Evolutionary conservation across 2,113 vertebrate species (phyloP).

Genomic region (Strix aluco): DNA sequence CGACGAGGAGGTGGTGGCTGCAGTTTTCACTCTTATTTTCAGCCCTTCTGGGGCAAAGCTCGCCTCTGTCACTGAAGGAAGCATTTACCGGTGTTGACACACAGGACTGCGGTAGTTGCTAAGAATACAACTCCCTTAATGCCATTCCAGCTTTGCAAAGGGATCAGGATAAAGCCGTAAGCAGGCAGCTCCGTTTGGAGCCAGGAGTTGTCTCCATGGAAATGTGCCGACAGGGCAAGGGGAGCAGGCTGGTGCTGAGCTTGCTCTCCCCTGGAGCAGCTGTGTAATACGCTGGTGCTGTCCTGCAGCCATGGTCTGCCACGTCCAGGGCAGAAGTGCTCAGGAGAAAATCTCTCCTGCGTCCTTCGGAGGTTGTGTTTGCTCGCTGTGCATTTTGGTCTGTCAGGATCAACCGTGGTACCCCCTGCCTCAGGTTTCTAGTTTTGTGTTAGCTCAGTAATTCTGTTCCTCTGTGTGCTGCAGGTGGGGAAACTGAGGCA

Average conservation of each 20-base stretch:
- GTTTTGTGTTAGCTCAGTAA: background rate
- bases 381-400: background rate
- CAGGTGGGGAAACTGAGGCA: background rate
- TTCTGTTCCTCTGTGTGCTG: fast-evolving
- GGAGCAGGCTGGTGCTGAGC: background rate
- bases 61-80: background rate
- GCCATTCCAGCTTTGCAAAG: background rate
- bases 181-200: background rate
- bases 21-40: background rate
- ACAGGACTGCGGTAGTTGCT: background rate
- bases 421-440: background rate
- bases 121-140: background rate
- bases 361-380: background rate
- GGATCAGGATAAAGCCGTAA: slow-evolving; percentile 10
- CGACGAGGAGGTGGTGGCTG: background rate
- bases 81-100: background rate
- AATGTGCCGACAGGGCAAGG: background rate
- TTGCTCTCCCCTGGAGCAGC: background rate
- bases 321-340: fast-evolving
- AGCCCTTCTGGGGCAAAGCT: background rate
- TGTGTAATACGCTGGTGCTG: background rate
- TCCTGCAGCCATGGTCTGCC: background rate
- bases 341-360: background rate
- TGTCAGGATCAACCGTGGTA: fast-evolving
- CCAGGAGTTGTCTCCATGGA: slow-evolving; percentile 12